phyloP scores from a whole-genome alignment of 1,140 invertebrate species.

The Grapholita molesta region DNA sequence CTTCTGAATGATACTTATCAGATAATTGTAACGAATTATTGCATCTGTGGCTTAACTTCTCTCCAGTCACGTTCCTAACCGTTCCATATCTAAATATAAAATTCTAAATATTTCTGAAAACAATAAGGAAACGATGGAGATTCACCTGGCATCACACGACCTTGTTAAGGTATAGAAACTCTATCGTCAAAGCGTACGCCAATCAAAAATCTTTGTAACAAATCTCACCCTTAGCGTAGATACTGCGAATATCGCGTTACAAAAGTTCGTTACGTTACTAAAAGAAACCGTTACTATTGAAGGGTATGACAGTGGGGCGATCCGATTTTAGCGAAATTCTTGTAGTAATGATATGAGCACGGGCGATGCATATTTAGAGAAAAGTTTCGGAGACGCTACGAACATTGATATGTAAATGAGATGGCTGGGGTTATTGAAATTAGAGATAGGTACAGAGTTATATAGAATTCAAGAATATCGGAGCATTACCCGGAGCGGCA shows the following conservation, averaged over 20 bases:
- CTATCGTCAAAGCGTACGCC: constrained; percentile 50
- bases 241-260: constrained; percentile 70
- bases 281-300: constrained; percentile 73
- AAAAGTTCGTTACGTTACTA: constrained; percentile 74
- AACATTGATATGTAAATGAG: constrained; percentile 74
- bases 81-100: background rate
- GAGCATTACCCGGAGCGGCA: constrained; percentile 34
- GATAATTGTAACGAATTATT: constrained; percentile 73
- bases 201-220: constrained; percentile 48
- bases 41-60: constrained; percentile 45
- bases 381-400: constrained; percentile 63
- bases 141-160: constrained; percentile 14
- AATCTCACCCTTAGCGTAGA: constrained; percentile 66
- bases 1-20: constrained; percentile 68
- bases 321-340: constrained; percentile 65
- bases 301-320: constrained; percentile 68
- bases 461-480: constrained; percentile 60
- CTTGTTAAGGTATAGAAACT: constrained; percentile 43
- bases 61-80: background rate
- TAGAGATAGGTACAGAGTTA: constrained; percentile 60
- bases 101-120: background rate
- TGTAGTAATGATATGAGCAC: constrained; percentile 67
- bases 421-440: constrained; percentile 73
- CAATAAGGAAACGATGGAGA: background rate
- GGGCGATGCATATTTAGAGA: constrained; percentile 67